These are phyloP conservation scores for Bellardia bayeri DNA, from an alignment of 2,888 invertebrate species.

Conservation along the genomic window DNA sequence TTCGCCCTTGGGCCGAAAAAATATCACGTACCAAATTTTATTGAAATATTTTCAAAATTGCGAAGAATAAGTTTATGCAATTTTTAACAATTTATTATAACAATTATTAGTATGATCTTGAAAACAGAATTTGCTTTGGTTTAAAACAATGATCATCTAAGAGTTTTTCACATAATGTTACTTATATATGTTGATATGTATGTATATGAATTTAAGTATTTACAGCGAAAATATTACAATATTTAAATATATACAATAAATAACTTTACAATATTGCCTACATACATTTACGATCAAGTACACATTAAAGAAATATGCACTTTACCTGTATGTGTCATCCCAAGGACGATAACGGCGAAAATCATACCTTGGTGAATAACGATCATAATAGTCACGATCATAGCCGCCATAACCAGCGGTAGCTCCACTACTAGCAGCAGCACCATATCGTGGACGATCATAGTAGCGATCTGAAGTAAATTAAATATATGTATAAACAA, in stretches of 20 bases:
- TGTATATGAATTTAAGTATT: constrained; percentile 34
- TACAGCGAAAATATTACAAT: constrained; percentile 31
- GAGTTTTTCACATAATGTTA: constrained; percentile 47
- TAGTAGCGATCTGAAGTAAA: constrained; percentile 80
- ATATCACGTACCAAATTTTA: too few relatives aligned
- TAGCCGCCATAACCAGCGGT: constrained; percentile 75
- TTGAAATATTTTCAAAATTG: too few relatives aligned
- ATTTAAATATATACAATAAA: constrained; percentile 27
- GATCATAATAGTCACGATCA: constrained; percentile 82
- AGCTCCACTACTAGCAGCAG: constrained; percentile 50
- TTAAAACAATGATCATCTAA: neutral
- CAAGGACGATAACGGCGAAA: constrained; percentile 83
- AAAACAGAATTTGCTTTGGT: neutral
- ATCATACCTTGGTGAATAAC: constrained; percentile 83
- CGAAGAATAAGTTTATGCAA: too few relatives aligned
- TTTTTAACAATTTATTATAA: too few relatives aligned
- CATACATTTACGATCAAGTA: constrained; percentile 55
- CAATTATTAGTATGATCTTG: neutral
- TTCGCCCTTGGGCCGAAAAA: too few relatives aligned
- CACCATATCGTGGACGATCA: constrained; percentile 78
- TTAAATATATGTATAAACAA: neutral
- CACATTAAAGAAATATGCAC: constrained; percentile 66
- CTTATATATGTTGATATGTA: neutral
- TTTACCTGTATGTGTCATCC: constrained; percentile 84
- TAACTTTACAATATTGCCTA: constrained; percentile 40